A percentile compares a stretch with the other conserved stretches of the same genome.
These are phyloP conservation scores for Ornithorhynchus anatinus DNA, from an alignment of 2,113 vertebrate species.

Conservation along the genomic window DNA sequence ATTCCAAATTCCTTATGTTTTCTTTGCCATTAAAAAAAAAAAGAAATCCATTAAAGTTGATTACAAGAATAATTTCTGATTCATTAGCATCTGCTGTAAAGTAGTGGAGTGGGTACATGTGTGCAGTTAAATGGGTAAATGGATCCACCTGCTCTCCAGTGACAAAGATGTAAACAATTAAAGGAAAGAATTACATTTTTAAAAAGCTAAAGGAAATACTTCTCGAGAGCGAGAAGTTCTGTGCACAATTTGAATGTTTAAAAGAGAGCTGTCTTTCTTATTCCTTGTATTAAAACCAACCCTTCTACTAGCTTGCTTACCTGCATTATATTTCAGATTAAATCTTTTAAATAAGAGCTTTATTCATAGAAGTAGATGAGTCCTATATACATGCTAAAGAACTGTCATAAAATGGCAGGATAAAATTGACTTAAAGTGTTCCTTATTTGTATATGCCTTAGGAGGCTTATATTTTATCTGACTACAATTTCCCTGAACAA, in stretches of 20 bases:
- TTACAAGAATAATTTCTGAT: neutral
- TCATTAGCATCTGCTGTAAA: neutral
- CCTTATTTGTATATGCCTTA: constrained; percentile 16
- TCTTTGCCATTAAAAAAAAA: neutral
- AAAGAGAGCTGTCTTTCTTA: constrained; percentile 1
- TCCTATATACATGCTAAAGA: neutral
- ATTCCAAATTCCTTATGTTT: no score
- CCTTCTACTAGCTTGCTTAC: constrained; percentile 14
- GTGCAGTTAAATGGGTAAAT: neutral
- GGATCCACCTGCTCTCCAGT: neutral
- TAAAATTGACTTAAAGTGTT: constrained; percentile 40
- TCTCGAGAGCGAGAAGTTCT: neutral
- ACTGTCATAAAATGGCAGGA: constrained; percentile 18
- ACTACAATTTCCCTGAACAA: constrained; percentile 38
- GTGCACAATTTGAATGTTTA: neutral
- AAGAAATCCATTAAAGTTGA: neutral
- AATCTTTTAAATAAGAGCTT: neutral
- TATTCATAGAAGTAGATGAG: neutral
- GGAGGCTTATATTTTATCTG: constrained; percentile 45
- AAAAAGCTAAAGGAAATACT: neutral
- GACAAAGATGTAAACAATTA: neutral
- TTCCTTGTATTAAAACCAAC: neutral
- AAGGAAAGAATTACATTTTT: neutral
- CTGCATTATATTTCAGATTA: neutral
- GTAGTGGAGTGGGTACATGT: neutral